Conservation (phyloP, 2,113 vertebrate genomes). For the Microcebus murinus region DNA sequence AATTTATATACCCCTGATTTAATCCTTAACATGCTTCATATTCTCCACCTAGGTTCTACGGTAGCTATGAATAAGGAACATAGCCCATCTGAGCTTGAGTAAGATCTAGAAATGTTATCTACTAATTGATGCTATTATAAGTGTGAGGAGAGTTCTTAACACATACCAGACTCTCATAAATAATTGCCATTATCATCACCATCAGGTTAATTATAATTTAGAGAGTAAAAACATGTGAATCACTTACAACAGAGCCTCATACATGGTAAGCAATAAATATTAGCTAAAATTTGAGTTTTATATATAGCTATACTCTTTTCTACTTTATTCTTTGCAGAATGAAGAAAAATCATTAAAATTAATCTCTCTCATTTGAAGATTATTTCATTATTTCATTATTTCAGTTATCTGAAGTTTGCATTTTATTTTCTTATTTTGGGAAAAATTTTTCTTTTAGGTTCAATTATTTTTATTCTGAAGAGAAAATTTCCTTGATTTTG, state of each 20-base stretch:
- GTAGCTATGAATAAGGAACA: not conserved
- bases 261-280: not conserved
- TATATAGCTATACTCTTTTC: not conserved
- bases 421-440: not conserved
- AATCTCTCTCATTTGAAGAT: not conserved
- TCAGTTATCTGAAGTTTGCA: not conserved
- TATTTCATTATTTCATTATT: not conserved
- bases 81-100: not conserved
- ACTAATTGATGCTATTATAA: not conserved
- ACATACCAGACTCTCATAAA: not conserved
- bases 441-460: not conserved
- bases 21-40: not conserved
- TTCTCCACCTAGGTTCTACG: not conserved
- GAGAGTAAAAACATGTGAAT: not conserved
- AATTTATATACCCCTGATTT: not conserved
- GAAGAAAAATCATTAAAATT: not conserved
- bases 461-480: not conserved
- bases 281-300: not conserved
- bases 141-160: not conserved
- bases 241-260: not conserved
- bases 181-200: not conserved
- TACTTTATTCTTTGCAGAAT: not conserved
- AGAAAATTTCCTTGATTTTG: not conserved
- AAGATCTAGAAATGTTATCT: not conserved
- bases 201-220: not conserved